Conservation (phyloP, 1,140 invertebrate genomes). For the Drosophila grimshawi region DNA sequence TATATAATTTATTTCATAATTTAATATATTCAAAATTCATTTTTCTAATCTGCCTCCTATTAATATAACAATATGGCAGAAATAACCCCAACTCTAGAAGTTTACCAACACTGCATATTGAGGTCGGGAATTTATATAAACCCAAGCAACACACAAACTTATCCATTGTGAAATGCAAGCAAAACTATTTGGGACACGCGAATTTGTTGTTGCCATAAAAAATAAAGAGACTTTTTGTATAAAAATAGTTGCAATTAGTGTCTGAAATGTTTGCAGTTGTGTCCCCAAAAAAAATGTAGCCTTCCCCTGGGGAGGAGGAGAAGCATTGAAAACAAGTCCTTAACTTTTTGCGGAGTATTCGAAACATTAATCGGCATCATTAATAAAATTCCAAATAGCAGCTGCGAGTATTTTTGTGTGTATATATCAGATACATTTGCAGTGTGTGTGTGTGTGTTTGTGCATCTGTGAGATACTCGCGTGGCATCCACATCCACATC, state of each 20-base stretch:
- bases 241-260: slow-evolving; percentile 44
- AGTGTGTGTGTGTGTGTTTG: neutral
- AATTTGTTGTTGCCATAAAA: neutral
- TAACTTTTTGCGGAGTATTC: slow-evolving; percentile 8
- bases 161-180: slow-evolving; percentile 22
- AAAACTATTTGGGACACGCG: slow-evolving; percentile 41
- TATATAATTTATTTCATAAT: neutral
- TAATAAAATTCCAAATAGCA: slow-evolving; percentile 39
- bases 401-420: slow-evolving; percentile 3
- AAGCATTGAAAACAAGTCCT: slow-evolving; percentile 6
- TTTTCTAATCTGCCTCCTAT: no score
- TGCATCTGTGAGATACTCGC: slow-evolving; percentile 3
- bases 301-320: neutral
- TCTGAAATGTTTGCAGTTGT: slow-evolving; percentile 18
- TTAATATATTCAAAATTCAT: neutral
- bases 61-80: no score
- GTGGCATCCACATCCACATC: slow-evolving; percentile 7
- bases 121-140: slow-evolving; percentile 38
- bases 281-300: neutral
- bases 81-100: neutral
- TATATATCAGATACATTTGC: slow-evolving; percentile 17
- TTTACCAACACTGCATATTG: slow-evolving; percentile 23
- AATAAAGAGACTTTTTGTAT: slow-evolving; percentile 5
- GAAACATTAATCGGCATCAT: slow-evolving; percentile 27
- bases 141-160: neutral